Conservation (phyloP, 1,140 invertebrate genomes). For the Ganaspis sp. region DNA sequence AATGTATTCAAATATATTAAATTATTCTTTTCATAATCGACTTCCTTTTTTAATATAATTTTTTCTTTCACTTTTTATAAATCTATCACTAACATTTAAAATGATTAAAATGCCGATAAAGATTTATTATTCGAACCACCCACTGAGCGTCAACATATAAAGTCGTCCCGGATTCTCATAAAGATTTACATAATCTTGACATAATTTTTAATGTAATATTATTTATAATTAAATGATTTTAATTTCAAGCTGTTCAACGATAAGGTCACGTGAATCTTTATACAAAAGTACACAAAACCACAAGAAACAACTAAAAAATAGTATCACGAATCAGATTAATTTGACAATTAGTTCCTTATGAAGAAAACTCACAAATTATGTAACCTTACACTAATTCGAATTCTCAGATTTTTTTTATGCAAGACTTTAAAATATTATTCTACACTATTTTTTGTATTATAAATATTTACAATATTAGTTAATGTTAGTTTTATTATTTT, state of each 20-base stretch:
- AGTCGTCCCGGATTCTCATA: slow-evolving; percentile 24
- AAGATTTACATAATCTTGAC: slow-evolving; percentile 1
- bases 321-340: not conserved
- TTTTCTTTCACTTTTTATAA: too few relatives aligned
- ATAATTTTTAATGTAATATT: slow-evolving; percentile 21
- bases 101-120: not conserved
- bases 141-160: not conserved
- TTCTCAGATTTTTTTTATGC: not conserved
- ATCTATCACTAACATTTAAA: not conserved
- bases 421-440: too few relatives aligned
- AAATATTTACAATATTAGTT: too few relatives aligned
- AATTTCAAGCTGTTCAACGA: slow-evolving; percentile 21
- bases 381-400: not conserved
- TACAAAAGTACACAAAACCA: not conserved
- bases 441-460: too few relatives aligned
- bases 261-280: not conserved
- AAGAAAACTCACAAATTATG: not conserved
- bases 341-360: not conserved
- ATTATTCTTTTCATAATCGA: not conserved
- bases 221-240: not conserved
- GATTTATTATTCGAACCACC: slow-evolving; percentile 14
- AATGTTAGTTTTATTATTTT: too few relatives aligned
- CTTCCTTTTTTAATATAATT: not conserved
- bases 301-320: not conserved
- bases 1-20: too few relatives aligned